Evolutionary conservation across 30 jellyfish, hydroid and myxozoan genomes (phyloP), one percentile per base, ranked within the genome.

Genomic region (Catostylus mosaicus): DNA sequence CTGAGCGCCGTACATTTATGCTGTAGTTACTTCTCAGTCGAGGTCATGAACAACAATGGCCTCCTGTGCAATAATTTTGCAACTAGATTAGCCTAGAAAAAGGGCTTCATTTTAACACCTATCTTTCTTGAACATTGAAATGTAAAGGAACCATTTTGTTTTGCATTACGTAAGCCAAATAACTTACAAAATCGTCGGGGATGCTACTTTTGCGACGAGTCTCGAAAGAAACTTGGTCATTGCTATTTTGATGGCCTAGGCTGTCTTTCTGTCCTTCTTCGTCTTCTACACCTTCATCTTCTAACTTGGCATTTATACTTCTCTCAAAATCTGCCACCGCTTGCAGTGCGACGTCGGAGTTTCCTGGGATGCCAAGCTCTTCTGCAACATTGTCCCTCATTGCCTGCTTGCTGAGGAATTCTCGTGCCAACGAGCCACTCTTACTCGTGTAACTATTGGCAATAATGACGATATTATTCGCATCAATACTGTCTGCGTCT

Each of bases 131-230:
- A n/a, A n/a, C n/a, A n/a, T n/a, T n/a, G n/a, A n/a, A n/a, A n/a
- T n/a, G n/a, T n/a, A n/a, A n/a, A n/a, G n/a, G n/a, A n/a, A n/a
- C n/a, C n/a, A n/a, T n/a, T n/a, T n/a, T n/a, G n/a, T n/a, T n/a
- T n/a, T n/a, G n/a, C n/a, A n/a, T 40, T 40, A 40, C 14, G 7
- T 7, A 40, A 52, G 29, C 29, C 29, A 26, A 23, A 22, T 10
- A 9, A 66, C 91, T 65, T 67, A 80, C 91, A 37, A 80, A 80
- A 22, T 80, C 91, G 30, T 67, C 84, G 0, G 91, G 91, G 14
- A 80, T 40, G 67, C 68, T 67, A 26, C 84, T 51, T 35, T 52
- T 66, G 19, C 31, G 12, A 38, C 26, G 69, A 19, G 2, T 26
- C 22, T 16, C 22, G 11, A 45, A n/a, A 0, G 72, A 7, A 30